phyloP scores from a whole-genome alignment of 2,797 vertebrate genomes.

The Rhinatrema bivittatum region DNA sequence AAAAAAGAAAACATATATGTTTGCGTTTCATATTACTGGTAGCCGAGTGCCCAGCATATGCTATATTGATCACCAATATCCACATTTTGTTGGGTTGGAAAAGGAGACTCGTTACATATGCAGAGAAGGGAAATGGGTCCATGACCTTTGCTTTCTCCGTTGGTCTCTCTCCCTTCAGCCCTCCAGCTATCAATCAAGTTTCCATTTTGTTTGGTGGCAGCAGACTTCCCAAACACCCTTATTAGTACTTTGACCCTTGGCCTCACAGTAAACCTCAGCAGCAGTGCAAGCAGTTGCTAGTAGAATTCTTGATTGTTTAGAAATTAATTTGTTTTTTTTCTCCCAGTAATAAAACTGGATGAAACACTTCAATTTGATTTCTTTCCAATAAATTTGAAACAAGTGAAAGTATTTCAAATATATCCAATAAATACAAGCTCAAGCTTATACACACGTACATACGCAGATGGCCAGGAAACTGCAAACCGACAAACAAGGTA shows the following conservation, averaged over 20 bases:
- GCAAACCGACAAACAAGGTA: no score
- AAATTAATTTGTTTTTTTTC: slow-evolving; percentile 49
- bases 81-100: slow-evolving; percentile 58
- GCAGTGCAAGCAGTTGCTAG: slow-evolving; percentile 62
- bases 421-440: no score
- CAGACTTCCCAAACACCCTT: slow-evolving; percentile 96
- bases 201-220: slow-evolving; percentile 97
- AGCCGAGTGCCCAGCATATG: slow-evolving; percentile 72
- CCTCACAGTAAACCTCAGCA: slow-evolving; percentile 74
- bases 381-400: no score
- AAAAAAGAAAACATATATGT: slow-evolving; percentile 29
- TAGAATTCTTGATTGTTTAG: slow-evolving; percentile 59
- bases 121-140: slow-evolving; percentile 70
- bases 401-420: no score
- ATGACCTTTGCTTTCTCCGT: slow-evolving; percentile 79
- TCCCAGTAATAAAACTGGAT: slow-evolving; percentile 4
- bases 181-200: slow-evolving; percentile 96
- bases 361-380: not conserved
- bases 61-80: slow-evolving; percentile 78
- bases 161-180: slow-evolving; percentile 62
- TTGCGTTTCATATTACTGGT: slow-evolving; percentile 69
- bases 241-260: slow-evolving; percentile 88
- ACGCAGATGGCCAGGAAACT: no score
- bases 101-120: slow-evolving; percentile 62
- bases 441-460: no score